Evolutionary conservation across 2,797 vertebrate species (phyloP).

Genomic region (Syndactyla subalaris): DNA sequence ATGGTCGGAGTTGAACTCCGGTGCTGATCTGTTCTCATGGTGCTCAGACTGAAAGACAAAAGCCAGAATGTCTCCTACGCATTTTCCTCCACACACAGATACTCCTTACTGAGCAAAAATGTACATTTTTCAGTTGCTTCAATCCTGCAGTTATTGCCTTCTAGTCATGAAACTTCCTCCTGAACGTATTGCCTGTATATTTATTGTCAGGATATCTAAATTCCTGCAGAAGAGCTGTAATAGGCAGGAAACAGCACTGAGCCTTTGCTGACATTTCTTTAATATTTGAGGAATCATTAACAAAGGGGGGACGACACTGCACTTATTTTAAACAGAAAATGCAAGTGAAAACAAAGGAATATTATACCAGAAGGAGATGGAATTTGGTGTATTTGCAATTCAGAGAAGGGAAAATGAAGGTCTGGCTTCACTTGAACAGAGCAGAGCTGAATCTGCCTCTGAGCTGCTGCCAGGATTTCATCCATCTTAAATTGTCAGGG

Average conservation of each 20-base stretch:
- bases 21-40: neutral
- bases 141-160: neutral
- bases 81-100: neutral
- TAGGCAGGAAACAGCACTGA: neutral
- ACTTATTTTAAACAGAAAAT: neutral
- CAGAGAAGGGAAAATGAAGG: neutral
- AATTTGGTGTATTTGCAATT: neutral
- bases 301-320: neutral
- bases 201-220: neutral
- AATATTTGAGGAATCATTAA: neutral
- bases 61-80: accelerated
- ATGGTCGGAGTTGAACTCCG: accelerated
- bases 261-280: neutral
- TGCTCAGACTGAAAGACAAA: neutral
- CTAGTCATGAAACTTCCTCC: neutral
- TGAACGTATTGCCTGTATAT: accelerated
- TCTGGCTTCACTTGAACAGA: neutral
- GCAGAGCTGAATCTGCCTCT: neutral
- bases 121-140: neutral
- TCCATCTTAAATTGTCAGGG: neutral
- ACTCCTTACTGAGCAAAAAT: neutral
- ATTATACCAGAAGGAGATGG: neutral
- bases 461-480: neutral
- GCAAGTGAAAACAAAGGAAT: neutral
- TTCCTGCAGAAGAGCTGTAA: neutral